Evolutionary conservation across 2,113 vertebrate genomes (phyloP).

Genomic region (Colaptes auratus): DNA sequence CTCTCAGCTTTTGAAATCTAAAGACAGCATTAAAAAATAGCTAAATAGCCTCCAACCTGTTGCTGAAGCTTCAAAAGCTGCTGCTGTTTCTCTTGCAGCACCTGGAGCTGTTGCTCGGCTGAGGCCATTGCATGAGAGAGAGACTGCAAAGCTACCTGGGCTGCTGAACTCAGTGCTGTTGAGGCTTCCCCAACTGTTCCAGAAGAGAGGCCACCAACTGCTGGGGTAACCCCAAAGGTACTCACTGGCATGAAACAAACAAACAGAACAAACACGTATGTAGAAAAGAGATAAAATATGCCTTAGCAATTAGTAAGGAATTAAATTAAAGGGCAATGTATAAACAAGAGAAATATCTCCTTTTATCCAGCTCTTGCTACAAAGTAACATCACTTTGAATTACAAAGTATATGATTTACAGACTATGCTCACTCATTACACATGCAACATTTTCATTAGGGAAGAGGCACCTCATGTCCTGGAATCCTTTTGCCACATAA

Average conservation of each 20-base stretch:
- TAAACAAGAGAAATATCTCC: not conserved
- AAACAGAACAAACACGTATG: conserved; percentile 30
- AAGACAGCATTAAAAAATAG: conserved; percentile 81
- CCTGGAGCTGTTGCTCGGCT: conserved; percentile 99
- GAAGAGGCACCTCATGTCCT: not conserved
- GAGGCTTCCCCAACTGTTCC: conserved; percentile 95
- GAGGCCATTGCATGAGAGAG: conserved; percentile 99
- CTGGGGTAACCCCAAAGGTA: conserved; percentile 95
- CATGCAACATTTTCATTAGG: not conserved
- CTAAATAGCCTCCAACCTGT: conserved; percentile 90
- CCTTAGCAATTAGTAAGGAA: not conserved
- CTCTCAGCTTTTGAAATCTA: conserved; percentile 80
- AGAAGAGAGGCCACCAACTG: conserved; percentile 91
- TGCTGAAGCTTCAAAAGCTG: conserved; percentile 99
- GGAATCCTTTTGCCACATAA: not conserved
- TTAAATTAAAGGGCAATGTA: not conserved
- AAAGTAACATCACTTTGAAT: not conserved
- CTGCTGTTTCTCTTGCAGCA: conserved; percentile 99
- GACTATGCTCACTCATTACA: not conserved
- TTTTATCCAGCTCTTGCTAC: not conserved
- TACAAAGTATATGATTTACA: not conserved
- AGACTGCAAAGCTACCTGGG: conserved; percentile 98
- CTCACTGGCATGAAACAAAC: conserved; percentile 87
- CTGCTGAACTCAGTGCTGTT: conserved; percentile 96
- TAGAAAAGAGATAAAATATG: conserved; percentile 22